These are phyloP conservation scores for Esox masquinongy DNA, from an alignment of 2,797 vertebrate genomes.

Conservation along the genomic window DNA sequence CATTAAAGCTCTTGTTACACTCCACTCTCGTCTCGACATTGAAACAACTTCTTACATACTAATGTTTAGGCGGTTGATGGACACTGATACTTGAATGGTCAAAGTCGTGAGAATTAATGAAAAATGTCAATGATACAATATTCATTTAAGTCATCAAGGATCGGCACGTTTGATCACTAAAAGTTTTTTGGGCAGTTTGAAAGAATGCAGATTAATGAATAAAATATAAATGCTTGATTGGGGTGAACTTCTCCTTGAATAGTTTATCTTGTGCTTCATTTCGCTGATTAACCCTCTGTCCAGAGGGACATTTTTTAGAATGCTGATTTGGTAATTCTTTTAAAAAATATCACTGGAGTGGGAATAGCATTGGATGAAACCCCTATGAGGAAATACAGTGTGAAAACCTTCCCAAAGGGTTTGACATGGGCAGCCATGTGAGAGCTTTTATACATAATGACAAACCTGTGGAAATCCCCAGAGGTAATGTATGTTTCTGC, in stretches of 20 bases:
- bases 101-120: too few species aligned
- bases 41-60: too few species aligned
- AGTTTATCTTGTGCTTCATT: conserved; percentile 11
- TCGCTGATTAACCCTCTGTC: conserved; percentile 15
- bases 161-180: background rate
- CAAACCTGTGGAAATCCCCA: conserved; percentile 8
- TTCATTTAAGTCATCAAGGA: background rate
- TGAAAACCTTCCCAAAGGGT: conserved; percentile 29
- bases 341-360: conserved; percentile 21
- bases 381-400: conserved; percentile 18
- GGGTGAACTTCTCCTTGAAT: background rate
- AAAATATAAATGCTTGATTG: background rate
- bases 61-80: too few species aligned
- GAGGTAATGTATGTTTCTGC: background rate
- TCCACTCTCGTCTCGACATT: too few species aligned
- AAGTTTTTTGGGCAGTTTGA: background rate
- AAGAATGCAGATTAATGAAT: background rate
- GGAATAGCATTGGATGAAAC: conserved; percentile 24
- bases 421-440: conserved; percentile 11
- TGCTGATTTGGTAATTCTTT: conserved; percentile 43
- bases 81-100: too few species aligned
- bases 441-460: conserved; percentile 13
- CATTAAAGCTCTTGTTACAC: too few species aligned
- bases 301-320: conserved; percentile 32
- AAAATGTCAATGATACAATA: background rate